phyloP scores from a whole-genome alignment of 2,797 vertebrate species.

The Pangasius macronema region DNA sequence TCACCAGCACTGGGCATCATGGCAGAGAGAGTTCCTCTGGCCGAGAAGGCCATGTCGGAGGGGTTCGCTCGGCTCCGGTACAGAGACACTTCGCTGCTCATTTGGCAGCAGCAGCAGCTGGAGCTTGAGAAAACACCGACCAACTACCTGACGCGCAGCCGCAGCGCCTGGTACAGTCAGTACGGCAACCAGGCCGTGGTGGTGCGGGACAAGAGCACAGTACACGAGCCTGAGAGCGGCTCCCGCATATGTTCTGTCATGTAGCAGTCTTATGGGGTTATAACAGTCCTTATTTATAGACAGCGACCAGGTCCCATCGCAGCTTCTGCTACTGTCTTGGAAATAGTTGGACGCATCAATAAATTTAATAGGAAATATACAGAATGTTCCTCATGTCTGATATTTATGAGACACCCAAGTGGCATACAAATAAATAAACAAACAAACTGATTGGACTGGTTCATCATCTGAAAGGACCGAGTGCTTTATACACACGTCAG shows the following conservation, averaged over 20 bases:
- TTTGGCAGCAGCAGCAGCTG: constrained; percentile 93
- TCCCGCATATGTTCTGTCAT: constrained; percentile 74
- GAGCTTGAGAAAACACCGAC: constrained; percentile 72
- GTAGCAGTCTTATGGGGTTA: constrained; percentile 55
- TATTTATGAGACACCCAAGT: background rate
- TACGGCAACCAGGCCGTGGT: constrained; percentile 75
- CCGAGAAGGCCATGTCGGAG: constrained; percentile 57
- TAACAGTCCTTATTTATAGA: background rate
- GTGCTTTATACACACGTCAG: background rate
- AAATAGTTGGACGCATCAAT: background rate
- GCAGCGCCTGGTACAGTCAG: constrained; percentile 86
- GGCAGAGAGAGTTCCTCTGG: constrained; percentile 47
- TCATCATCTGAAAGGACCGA: background rate
- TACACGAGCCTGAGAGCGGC: constrained; percentile 8
- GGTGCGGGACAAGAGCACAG: constrained; percentile 64
- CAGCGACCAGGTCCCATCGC: background rate
- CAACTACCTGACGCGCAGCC: constrained; percentile 87
- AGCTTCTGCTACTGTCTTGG: background rate
- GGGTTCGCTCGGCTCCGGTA: constrained; percentile 73
- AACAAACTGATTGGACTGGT: background rate
- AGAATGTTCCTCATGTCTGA: background rate
- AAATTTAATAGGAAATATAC: background rate
- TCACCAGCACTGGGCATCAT: background rate
- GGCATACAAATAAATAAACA: background rate
- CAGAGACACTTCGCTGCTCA: constrained; percentile 84